These are phyloP conservation scores for Ormyrus labotus DNA, from an alignment of 2,888 invertebrate species.

Conservation along the genomic window DNA sequence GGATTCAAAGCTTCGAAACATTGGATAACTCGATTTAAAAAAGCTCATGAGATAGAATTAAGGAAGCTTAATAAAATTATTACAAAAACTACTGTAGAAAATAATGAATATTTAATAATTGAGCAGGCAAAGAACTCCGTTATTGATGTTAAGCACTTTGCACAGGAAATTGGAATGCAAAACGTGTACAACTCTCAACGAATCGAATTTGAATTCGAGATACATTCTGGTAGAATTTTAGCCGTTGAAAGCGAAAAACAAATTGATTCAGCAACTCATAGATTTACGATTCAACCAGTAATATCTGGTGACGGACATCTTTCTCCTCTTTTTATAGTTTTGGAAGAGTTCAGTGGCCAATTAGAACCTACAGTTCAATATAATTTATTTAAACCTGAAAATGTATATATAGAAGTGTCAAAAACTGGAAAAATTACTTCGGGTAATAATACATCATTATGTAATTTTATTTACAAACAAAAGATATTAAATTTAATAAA, in stretches of 20 bases:
- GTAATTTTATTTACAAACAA: too few relatives aligned
- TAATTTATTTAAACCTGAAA: too few relatives aligned
- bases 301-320: too few relatives aligned
- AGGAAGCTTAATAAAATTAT: background rate
- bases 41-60: background rate
- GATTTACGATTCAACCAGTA: too few relatives aligned
- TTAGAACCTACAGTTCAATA: background rate
- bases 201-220: background rate
- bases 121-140: too few relatives aligned
- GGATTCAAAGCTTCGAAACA: too few relatives aligned
- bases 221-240: background rate
- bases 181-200: background rate
- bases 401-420: background rate
- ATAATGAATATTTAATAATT: background rate
- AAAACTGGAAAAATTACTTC: background rate
- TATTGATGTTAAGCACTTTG: too few relatives aligned
- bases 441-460: background rate
- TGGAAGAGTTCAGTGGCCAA: background rate
- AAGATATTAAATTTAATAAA: too few relatives aligned
- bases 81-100: background rate
- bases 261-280: too few relatives aligned
- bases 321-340: background rate
- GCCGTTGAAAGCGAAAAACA: background rate
- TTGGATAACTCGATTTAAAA: background rate
- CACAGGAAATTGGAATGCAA: background rate